A percentile compares a stretch with the other conserved stretches of the same genome.
Conservation (phyloP, 2,113 vertebrate species). For the Felis chaus region DNA sequence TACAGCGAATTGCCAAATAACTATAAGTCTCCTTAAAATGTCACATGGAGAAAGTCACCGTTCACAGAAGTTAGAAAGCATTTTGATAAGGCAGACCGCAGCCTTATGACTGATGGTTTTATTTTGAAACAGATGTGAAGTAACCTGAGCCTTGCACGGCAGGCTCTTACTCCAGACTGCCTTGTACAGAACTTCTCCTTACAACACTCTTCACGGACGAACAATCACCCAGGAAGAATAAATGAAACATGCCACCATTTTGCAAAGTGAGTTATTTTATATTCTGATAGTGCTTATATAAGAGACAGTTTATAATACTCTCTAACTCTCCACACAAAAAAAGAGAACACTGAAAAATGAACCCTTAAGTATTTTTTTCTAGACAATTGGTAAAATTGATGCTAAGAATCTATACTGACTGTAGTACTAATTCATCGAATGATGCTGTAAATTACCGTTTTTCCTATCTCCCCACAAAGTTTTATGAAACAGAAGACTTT, state of each 20-base stretch:
- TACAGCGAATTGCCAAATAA: neutral
- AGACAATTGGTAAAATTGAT: constrained; percentile 2
- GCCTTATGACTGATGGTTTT: neutral
- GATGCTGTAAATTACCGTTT: neutral
- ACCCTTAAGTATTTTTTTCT: neutral
- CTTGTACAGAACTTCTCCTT: constrained; percentile 61
- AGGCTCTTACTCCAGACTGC: constrained; percentile 51
- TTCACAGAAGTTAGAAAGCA: neutral
- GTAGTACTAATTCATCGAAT: neutral
- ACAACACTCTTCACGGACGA: constrained; percentile 55
- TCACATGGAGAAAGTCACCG: neutral
- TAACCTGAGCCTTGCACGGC: constrained; percentile 44
- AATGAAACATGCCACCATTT: constrained; percentile 69
- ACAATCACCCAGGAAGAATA: constrained; percentile 54
- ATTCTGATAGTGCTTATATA: constrained; percentile 57
- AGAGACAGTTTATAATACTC: constrained; percentile 67
- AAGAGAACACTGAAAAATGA: constrained; percentile 32
- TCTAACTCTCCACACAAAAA: constrained; percentile 50
- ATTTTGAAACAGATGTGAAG: constrained; percentile 55
- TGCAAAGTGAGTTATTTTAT: constrained; percentile 67
- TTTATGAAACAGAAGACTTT: neutral
- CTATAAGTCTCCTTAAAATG: neutral
- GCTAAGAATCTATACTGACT: neutral
- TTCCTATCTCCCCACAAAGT: neutral
- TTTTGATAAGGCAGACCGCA: constrained; percentile 25